Evolutionary conservation across 2,113 vertebrate genomes (phyloP).

Genomic region (Nesoenas mayeri): DNA sequence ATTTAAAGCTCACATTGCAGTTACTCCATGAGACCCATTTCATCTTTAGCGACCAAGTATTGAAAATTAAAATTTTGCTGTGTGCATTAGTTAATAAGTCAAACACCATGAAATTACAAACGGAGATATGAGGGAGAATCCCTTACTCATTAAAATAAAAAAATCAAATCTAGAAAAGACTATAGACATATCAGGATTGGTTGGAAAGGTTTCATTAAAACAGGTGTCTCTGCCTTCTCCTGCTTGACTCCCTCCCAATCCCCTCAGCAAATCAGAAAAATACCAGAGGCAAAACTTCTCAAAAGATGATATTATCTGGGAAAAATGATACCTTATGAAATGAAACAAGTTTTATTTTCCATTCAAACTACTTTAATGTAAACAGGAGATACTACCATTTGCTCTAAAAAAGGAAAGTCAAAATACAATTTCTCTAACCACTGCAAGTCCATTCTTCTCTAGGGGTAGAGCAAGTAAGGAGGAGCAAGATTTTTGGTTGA

Average conservation of each 20-base stretch:
- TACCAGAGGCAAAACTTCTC: not conserved
- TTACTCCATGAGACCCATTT: not conserved
- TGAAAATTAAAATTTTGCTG: not conserved
- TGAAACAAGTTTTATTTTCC: not conserved
- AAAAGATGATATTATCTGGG: not conserved
- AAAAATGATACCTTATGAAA: not conserved
- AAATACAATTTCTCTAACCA: not conserved
- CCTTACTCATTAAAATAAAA: not conserved
- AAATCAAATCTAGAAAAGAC: not conserved
- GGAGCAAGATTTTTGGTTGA: not conserved
- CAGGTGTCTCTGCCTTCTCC: not conserved
- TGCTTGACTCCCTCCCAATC: not conserved
- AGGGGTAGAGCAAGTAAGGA: not conserved
- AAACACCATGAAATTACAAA: slow-evolving; percentile 7
- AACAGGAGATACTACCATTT: not conserved
- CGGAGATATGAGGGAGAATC: not conserved
- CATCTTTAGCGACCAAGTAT: not conserved
- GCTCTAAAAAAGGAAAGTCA: not conserved
- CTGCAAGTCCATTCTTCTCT: not conserved
- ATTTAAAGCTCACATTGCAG: slow-evolving; percentile 32
- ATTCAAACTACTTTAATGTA: not conserved
- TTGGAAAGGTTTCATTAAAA: not conserved
- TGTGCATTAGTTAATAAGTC: slow-evolving; percentile 1
- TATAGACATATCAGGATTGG: not conserved
- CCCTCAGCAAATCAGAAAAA: not conserved